Evolutionary conservation across 2,888 invertebrate genomes (phyloP).

Genomic region (Folsomia candida): DNA sequence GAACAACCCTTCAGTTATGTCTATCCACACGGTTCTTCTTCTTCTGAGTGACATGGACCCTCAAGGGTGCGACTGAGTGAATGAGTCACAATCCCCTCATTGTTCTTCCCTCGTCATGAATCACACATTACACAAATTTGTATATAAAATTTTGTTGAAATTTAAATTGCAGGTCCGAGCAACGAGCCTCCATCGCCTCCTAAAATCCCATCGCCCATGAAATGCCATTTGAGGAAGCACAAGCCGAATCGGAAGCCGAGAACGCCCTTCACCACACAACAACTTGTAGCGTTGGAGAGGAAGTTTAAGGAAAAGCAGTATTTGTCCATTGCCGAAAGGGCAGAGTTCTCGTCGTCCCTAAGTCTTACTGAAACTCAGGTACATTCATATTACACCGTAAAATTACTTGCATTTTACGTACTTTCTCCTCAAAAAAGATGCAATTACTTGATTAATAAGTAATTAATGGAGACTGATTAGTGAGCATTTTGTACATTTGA

Average conservation of each 20-base stretch:
- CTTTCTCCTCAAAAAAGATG: not conserved
- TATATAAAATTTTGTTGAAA: too few species aligned
- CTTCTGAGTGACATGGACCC: too few species aligned
- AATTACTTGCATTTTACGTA: not conserved
- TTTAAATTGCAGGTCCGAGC: slow-evolving; percentile 37
- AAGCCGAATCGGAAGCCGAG: slow-evolving; percentile 65
- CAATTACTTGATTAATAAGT: not conserved
- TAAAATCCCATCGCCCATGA: slow-evolving; percentile 48
- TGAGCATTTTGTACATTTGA: too few species aligned
- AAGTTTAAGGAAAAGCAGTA: slow-evolving; percentile 65
- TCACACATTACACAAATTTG: too few species aligned
- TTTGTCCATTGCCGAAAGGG: slow-evolving; percentile 63
- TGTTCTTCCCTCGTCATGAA: too few species aligned
- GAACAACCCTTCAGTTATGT: too few species aligned
- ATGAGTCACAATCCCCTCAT: too few species aligned
- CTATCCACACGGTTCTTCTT: too few species aligned
- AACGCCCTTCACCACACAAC: slow-evolving; percentile 64
- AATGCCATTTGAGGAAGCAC: slow-evolving; percentile 59
- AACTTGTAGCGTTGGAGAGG: slow-evolving; percentile 61
- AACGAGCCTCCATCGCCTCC: slow-evolving; percentile 45
- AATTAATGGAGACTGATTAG: not conserved
- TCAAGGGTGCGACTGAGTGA: too few species aligned
- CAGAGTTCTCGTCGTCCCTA: slow-evolving; percentile 62
- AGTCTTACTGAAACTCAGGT: slow-evolving; percentile 63
- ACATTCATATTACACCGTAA: slow-evolving; percentile 23